Evolutionary conservation across 1,140 invertebrate species (phyloP), one percentile per base, ranked within the genome.

Genomic region (Prorops nasuta): DNA sequence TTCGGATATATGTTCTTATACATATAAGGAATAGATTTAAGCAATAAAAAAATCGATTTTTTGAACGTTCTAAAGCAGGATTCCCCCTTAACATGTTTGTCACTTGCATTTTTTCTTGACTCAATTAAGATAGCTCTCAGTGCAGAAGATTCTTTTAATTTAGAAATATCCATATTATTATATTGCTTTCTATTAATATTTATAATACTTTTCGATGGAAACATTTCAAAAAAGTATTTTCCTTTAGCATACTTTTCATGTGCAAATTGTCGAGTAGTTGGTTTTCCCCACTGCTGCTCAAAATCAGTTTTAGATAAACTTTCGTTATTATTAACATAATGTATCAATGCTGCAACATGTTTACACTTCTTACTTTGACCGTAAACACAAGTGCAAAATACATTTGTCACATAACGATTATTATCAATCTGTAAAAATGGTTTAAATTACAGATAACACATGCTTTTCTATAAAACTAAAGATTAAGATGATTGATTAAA

Each of bases 201-300:
- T 17, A 19, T 1, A 31, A 32, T 46, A n/a, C 12, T 36, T 42
- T 28, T 19, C 8, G 18, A 16, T n/a, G 46, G 40, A 14, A 49
- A 41, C 51, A 60, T 57, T 18, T 51, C 35, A 37, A 40, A 14
- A 49, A 60, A 58, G 46, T 51, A 44, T 44, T 19, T 37, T 45
- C 56, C 46, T 46, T 58, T 58, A 2, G 49, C 44, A 32, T 58
- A 61, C 22, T 56, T 58, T 22, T 49, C 40, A 20, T 58, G 42
- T 9, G 36, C 34, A 48, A 52, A 58, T 41, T 63, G 57, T 8
- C 22, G 32, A 39, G 37, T 41, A 16, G 24, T 50, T 4, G 61
- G 55, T 16, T 51, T 56, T 16, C 49, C 58, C 52, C 61, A 61
- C 24, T 58, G 36, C 38, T 58, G 49, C 21, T 56, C 51, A 6